phyloP scores from a whole-genome alignment of 2,113 vertebrate species.

The Picathartes gymnocephalus region DNA sequence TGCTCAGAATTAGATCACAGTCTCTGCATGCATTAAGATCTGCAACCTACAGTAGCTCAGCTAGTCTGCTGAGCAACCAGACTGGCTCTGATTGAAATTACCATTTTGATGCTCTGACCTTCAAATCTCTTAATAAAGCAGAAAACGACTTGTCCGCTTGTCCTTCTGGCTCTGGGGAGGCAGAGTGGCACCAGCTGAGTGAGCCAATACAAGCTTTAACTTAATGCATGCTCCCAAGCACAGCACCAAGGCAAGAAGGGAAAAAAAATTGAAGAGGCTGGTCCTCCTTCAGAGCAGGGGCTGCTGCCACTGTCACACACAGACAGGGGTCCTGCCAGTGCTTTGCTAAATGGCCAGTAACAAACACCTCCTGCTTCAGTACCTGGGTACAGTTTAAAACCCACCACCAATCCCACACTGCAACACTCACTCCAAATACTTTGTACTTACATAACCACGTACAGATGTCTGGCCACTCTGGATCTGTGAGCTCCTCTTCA shows the following conservation, averaged over 20 bases:
- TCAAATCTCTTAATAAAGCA: slow-evolving; percentile 64
- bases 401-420: neutral
- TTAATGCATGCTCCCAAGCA: neutral
- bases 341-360: neutral
- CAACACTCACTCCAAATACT: neutral
- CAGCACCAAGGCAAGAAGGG: neutral
- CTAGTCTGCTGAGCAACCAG: slow-evolving; percentile 48
- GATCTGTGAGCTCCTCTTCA: neutral
- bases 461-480: neutral
- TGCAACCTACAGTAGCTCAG: slow-evolving; percentile 22
- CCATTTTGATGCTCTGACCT: slow-evolving; percentile 65
- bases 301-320: neutral
- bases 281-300: neutral
- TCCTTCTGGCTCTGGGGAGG: slow-evolving; percentile 11
- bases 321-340: neutral
- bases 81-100: slow-evolving; percentile 61
- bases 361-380: neutral
- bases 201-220: neutral
- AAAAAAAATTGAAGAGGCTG: neutral
- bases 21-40: slow-evolving; percentile 26
- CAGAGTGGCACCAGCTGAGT: neutral
- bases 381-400: neutral
- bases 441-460: neutral
- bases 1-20: slow-evolving; percentile 56
- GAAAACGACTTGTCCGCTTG: slow-evolving; percentile 40